Base-by-base conservation (phyloP, 2,888 invertebrate genomes). In the Meghimatium bilineatum region DNA sequence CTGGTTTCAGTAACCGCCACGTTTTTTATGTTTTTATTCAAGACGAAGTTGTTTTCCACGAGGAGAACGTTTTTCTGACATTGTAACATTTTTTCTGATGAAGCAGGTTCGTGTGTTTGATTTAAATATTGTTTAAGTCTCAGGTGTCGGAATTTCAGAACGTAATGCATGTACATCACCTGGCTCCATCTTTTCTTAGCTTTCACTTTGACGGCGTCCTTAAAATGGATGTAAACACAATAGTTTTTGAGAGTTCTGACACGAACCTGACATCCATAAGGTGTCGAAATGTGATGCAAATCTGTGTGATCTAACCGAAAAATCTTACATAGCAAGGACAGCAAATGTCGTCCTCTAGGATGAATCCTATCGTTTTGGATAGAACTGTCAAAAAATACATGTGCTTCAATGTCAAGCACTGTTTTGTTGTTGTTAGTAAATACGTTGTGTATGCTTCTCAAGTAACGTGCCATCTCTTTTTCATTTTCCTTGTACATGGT, bases 101-200 rank as follows among this genome's bases (percentile, higher is more conserved):
- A 20, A n/a, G 32, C 8, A 63, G 6, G 12, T 26, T 0, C 8
- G 20, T 60, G 23, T 1, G 12, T 38, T 34, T 77, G 34, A 12
- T 1, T n/a, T 26, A 6, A 1, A 26, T 23, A 1, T 32, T 60
- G 36, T 36, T 60, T 34, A 1, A 63, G 3, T 20, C 17, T 60
- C 0, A n/a, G 26, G 32, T 32, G 36, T 60, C 82, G 56, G 82
- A 87, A 89, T 60, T 88, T 85, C 12, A 91, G 80, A 12, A 91
- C 87, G 67, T 90, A 91, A 49, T 89, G 87, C 87, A 91, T 88
- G 77, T 91, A 91, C 90, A 91, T 90, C 2, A 85, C 82, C 78
- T 91, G 91, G 76, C 90, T 91, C 91, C 91, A 91, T n/a, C 91
- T 82, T 77, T 91, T 91, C 80, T 91, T 91, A 14, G 88, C 84